phyloP scores from a whole-genome alignment of 2,113 vertebrate species.

The Todiramphus saurophagus region DNA sequence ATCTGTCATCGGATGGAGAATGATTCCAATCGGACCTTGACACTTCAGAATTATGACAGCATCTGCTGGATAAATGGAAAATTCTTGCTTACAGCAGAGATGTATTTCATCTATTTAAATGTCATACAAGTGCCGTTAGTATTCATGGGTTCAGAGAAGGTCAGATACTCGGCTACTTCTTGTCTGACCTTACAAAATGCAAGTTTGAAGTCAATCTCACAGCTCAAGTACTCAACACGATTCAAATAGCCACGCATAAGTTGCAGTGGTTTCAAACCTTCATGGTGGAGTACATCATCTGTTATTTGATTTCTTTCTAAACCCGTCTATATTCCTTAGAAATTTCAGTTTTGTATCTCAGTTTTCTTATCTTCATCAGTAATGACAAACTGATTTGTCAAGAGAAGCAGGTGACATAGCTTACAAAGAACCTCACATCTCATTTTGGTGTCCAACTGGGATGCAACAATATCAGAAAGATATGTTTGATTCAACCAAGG shows the following conservation, averaged over 20 bases:
- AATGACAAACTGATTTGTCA: not conserved
- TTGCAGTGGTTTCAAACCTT: not conserved
- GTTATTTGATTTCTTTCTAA: not conserved
- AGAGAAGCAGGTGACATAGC: not conserved
- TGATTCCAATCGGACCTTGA: not conserved
- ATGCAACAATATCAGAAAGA: no score
- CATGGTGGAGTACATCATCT: accelerated
- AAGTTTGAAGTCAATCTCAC: not conserved
- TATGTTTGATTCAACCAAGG: not conserved
- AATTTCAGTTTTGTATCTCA: not conserved
- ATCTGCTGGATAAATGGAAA: not conserved
- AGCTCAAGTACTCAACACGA: not conserved
- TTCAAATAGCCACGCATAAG: not conserved
- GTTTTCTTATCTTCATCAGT: not conserved
- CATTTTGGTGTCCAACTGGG: not conserved
- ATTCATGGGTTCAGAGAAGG: not conserved
- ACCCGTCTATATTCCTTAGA: not conserved
- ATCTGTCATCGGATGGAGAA: not conserved
- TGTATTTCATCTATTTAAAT: not conserved
- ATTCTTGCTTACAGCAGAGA: not conserved
- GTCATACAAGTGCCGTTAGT: not conserved
- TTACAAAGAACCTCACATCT: not conserved
- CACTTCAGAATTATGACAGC: not conserved
- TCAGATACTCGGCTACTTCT: not conserved
- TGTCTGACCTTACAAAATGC: not conserved